phyloP scores from a whole-genome alignment of 2,113 vertebrate species.

The Calidris pygmaea region DNA sequence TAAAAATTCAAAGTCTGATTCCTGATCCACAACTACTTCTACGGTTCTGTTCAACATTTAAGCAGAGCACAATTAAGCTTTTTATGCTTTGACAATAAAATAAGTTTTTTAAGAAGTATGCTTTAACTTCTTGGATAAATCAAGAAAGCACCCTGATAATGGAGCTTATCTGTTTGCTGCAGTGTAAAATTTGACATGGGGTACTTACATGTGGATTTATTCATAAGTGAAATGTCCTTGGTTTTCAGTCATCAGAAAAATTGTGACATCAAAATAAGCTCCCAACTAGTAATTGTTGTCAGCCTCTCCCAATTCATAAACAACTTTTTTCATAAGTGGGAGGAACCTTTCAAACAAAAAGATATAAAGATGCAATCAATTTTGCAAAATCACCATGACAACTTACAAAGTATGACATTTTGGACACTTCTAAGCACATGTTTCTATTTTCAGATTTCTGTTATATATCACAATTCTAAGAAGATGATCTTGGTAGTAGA shows the following conservation, averaged over 20 bases:
- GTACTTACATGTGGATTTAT: neutral
- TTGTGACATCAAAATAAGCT: neutral
- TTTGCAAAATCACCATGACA: neutral
- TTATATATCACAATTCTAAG: conserved; percentile 97
- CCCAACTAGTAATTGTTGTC: neutral
- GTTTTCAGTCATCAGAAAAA: neutral
- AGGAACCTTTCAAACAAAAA: neutral
- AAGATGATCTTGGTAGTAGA: conserved; percentile 96
- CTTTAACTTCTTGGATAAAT: neutral
- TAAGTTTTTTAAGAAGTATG: neutral
- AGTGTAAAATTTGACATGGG: neutral
- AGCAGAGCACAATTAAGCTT: neutral
- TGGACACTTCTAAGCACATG: neutral
- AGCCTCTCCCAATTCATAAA: neutral
- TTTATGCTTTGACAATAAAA: neutral
- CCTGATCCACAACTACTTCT: neutral
- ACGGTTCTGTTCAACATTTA: neutral
- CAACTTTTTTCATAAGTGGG: neutral
- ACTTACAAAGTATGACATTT: neutral
- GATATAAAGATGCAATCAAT: neutral
- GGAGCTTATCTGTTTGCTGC: neutral
- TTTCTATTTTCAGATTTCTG: conserved; percentile 84
- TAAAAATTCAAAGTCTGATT: neutral
- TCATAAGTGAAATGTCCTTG: neutral
- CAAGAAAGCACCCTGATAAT: neutral